Conservation (phyloP, 1,140 invertebrate species). For the Marisa cornuarietis region DNA sequence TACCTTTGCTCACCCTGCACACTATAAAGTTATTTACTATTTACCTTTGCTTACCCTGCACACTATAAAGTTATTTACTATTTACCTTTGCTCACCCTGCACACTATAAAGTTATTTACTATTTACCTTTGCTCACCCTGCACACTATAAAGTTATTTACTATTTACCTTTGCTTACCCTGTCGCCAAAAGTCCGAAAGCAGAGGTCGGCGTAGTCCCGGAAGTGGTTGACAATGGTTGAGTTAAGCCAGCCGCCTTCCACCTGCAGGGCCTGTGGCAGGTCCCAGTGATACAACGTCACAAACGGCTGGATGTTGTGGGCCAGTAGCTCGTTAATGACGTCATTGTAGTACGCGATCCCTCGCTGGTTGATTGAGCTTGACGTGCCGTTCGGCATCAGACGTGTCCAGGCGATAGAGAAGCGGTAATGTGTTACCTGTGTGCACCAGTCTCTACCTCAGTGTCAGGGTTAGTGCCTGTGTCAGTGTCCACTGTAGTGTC, state of each 20-base stretch:
- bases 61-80: no score
- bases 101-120: no score
- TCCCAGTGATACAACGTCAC: constrained; percentile 72
- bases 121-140: no score
- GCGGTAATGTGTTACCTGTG: constrained; percentile 52
- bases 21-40: no score
- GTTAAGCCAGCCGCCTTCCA: constrained; percentile 70
- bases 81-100: no score
- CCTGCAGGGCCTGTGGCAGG: constrained; percentile 63
- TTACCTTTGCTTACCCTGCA: no score
- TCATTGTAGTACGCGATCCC: constrained; percentile 56
- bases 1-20: constrained; percentile 40
- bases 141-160: no score
- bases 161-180: constrained; percentile 38
- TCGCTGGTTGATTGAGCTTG: constrained; percentile 30
- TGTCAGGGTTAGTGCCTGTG: no score
- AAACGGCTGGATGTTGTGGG: constrained; percentile 48
- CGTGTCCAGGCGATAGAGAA: constrained; percentile 61
- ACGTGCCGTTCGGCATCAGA: constrained; percentile 49
- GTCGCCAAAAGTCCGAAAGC: constrained; percentile 63
- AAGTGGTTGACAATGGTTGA: constrained; percentile 69
- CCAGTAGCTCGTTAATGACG: constrained; percentile 50
- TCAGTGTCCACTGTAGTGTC: no score
- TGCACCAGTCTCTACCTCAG: neutral
- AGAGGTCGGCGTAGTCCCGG: constrained; percentile 65